Percentiles rank a stretch among this genome's conserved stretches.
These are phyloP conservation scores for Rhipidura dahli DNA, from an alignment of 2,113 vertebrate genomes.

Conservation along the genomic window DNA sequence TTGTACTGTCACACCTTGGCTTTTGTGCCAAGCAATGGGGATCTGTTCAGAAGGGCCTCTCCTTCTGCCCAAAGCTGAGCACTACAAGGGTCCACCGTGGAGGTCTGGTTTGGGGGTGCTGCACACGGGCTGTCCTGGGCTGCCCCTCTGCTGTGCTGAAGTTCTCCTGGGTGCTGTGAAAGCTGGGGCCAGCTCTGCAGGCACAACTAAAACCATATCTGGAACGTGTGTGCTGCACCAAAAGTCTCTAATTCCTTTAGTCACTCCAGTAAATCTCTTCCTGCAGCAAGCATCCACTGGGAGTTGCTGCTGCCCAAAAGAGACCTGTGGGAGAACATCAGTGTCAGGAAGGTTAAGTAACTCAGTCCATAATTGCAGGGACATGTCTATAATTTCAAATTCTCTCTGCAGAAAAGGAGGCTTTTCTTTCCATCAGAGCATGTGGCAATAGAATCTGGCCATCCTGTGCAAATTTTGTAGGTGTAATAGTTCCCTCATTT, in stretches of 20 bases:
- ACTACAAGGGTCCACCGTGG: rapidly evolving
- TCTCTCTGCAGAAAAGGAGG: background rate
- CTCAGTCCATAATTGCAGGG: constrained; percentile 33
- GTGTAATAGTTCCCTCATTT: background rate
- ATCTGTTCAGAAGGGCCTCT: background rate
- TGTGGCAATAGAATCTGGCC: background rate
- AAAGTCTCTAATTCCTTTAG: background rate
- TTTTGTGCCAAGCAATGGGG: background rate
- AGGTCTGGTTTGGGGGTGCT: background rate
- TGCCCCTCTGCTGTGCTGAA: background rate
- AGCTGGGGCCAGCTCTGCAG: background rate
- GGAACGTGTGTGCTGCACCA: background rate
- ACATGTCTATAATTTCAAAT: constrained; percentile 23
- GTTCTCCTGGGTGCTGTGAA: background rate
- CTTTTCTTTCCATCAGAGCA: background rate
- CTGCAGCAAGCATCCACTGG: background rate
- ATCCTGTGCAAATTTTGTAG: background rate
- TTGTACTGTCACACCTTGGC: rapidly evolving
- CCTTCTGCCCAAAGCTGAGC: background rate
- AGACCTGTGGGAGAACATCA: background rate
- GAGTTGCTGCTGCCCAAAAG: background rate
- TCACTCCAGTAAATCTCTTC: background rate
- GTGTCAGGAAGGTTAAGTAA: constrained; percentile 50
- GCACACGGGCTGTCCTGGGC: background rate
- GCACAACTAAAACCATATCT: background rate